Evolutionary conservation across 2,113 vertebrate species (phyloP).

Genomic region (Phrynosoma platyrhinos): DNA sequence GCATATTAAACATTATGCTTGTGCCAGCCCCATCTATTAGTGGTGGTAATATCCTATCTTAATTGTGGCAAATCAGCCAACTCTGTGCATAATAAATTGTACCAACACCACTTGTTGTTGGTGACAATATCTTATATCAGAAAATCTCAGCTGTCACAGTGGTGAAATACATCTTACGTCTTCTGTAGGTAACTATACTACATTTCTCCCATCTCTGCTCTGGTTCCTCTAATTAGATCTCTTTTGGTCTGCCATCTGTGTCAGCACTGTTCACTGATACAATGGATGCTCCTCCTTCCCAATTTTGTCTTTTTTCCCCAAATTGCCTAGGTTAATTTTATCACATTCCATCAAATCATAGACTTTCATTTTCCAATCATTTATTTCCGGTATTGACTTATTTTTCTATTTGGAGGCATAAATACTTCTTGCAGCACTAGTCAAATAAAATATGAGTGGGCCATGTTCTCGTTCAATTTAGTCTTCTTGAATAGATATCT

Average conservation of each 20-base stretch:
- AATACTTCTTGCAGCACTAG: no score
- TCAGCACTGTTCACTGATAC: background rate
- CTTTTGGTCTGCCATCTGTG: background rate
- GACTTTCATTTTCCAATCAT: no score
- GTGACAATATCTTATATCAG: background rate
- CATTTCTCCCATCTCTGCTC: background rate
- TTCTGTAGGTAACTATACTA: background rate
- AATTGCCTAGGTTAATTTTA: no score
- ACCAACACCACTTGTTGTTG: background rate
- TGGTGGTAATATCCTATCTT: background rate
- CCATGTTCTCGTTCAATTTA: no score
- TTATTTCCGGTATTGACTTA: no score
- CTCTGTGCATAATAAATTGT: background rate
- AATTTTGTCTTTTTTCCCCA: background rate
- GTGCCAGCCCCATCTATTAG: no score
- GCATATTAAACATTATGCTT: no score
- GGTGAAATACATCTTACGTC: no score
- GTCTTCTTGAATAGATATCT: no score
- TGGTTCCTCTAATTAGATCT: background rate
- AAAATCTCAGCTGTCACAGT: background rate
- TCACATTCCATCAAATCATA: no score
- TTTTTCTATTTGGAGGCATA: no score
- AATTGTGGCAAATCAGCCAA: background rate
- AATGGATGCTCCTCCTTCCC: background rate
- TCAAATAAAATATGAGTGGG: no score